These are phyloP conservation scores for Neelides folsomi DNA, from an alignment of 2,888 invertebrate species.

Conservation along the genomic window DNA sequence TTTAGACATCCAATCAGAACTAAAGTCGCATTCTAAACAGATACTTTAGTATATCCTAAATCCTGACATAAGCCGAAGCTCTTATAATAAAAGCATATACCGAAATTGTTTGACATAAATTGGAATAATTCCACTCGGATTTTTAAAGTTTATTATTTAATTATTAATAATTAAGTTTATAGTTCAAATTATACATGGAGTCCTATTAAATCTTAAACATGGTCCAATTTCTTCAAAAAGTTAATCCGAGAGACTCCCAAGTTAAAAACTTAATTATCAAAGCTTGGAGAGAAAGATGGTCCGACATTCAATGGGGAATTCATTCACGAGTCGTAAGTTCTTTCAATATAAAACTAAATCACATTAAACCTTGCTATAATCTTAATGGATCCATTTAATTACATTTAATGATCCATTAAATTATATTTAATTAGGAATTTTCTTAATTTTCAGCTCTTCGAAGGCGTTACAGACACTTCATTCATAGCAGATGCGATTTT, in stretches of 20 bases:
- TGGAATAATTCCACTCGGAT: too few relatives aligned
- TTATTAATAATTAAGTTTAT: too few relatives aligned
- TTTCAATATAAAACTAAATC: not conserved
- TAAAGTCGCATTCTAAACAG: too few relatives aligned
- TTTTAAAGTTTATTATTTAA: too few relatives aligned
- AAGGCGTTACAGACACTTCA: conserved; percentile 35
- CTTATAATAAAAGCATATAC: too few relatives aligned
- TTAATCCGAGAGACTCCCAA: conserved; percentile 10
- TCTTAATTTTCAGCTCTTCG: conserved; percentile 18
- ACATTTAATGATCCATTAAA: not conserved
- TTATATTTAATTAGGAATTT: not conserved
- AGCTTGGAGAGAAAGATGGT: conserved; percentile 93
- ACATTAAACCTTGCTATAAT: not conserved
- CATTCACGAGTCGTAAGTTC: conserved; percentile 71
- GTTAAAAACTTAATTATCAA: conserved; percentile 40
- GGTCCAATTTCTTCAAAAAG: too few relatives aligned
- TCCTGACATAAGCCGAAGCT: too few relatives aligned
- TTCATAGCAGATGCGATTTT: conserved; percentile 75
- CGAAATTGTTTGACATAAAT: too few relatives aligned
- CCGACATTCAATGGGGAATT: conserved; percentile 89
- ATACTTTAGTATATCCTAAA: too few relatives aligned
- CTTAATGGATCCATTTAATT: not conserved
- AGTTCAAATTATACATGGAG: too few relatives aligned
- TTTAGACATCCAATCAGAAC: too few relatives aligned
- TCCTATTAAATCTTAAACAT: too few relatives aligned